Percentiles rank a stretch among this genome's conserved stretches.
Evolutionary conservation across 2,888 invertebrate genomes (phyloP).

Genomic region (Leuctra nigra): DNA sequence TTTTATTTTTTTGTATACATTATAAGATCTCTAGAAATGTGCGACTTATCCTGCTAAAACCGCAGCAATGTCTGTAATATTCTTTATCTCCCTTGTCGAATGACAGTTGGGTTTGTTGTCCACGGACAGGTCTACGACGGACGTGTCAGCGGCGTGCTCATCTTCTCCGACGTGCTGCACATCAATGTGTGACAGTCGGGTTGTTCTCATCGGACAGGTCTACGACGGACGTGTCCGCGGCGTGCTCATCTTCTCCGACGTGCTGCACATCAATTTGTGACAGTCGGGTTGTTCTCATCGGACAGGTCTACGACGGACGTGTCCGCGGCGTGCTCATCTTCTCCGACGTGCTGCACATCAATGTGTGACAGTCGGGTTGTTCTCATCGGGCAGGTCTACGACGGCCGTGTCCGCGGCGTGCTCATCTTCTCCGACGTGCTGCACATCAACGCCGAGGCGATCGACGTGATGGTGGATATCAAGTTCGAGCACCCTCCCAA

Average conservation of each 20-base stretch:
- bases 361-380: constrained; percentile 24
- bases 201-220: neutral
- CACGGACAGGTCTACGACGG: neutral
- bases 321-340: constrained; percentile 38
- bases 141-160: constrained; percentile 34
- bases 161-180: constrained; percentile 42
- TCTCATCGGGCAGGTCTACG: neutral
- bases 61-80: no score
- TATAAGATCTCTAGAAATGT: no score
- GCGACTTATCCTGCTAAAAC: no score
- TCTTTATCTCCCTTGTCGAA: no score
- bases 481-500: constrained; percentile 43
- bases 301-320: neutral
- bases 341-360: constrained; percentile 42
- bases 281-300: neutral
- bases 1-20: no score
- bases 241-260: constrained; percentile 42
- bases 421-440: constrained; percentile 44
- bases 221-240: neutral
- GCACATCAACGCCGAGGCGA: constrained; percentile 49
- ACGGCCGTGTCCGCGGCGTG: constrained; percentile 6
- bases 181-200: neutral
- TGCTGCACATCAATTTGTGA: constrained; percentile 31
- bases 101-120: neutral
- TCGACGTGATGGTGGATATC: constrained; percentile 51